Percentiles rank a stretch among this genome's conserved stretches.
These are phyloP conservation scores for Cantharis rufa DNA, from an alignment of 2,888 invertebrate species.

Conservation along the genomic window DNA sequence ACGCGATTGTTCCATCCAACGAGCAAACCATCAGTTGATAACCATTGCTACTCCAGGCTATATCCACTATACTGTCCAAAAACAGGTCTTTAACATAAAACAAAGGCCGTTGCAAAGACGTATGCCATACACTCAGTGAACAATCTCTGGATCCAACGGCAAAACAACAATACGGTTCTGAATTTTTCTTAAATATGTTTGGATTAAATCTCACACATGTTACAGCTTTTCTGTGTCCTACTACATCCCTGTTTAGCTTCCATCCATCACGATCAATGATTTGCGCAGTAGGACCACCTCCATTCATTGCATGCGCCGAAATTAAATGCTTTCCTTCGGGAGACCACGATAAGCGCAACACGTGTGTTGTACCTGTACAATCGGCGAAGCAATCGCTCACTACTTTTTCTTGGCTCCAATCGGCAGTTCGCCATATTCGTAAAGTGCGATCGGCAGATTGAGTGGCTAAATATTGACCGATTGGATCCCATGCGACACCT, in stretches of 20 bases:
- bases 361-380: constrained; percentile 86
- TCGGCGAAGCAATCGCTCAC: constrained; percentile 93
- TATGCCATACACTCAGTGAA: constrained; percentile 94
- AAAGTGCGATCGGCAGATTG: constrained; percentile 95
- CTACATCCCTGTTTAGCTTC: constrained; percentile 94
- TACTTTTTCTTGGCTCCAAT: constrained; percentile 88
- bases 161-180: constrained; percentile 77
- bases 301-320: constrained; percentile 98
- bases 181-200: constrained; percentile 78
- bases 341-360: constrained; percentile 92
- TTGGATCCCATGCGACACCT: constrained; percentile 98
- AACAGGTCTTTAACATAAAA: constrained; percentile 94
- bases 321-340: constrained; percentile 97
- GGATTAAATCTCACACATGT: constrained; percentile 95
- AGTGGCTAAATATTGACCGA: constrained; percentile 94
- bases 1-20: constrained; percentile 92
- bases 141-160: constrained; percentile 94
- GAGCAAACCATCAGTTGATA: constrained; percentile 89
- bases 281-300: constrained; percentile 95
- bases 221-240: constrained; percentile 96
- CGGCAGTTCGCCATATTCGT: constrained; percentile 92
- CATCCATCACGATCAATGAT: constrained; percentile 94
- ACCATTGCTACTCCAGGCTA: constrained; percentile 82
- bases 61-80: constrained; percentile 88
- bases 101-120: constrained; percentile 87